phyloP scores from a whole-genome alignment of 2,888 invertebrate species.

The Drosophila pseudotakahashii region DNA sequence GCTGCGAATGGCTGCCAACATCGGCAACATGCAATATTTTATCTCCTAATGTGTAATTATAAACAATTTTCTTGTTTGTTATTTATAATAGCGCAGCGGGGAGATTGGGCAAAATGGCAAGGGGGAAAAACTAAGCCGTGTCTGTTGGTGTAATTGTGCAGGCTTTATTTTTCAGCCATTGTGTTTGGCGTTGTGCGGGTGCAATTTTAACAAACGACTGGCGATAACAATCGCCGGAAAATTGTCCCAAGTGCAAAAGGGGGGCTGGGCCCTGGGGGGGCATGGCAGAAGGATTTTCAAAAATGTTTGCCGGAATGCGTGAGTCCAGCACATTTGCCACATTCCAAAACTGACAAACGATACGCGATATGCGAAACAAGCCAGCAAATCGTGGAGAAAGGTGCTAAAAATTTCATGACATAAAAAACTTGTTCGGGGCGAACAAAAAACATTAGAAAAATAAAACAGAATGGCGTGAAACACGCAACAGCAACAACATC shows the following conservation, averaged over 20 bases:
- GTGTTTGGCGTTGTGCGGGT: slow-evolving; percentile 30
- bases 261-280: slow-evolving; percentile 14
- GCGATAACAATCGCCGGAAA: slow-evolving; percentile 48
- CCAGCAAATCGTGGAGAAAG: slow-evolving; percentile 43
- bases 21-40: slow-evolving; percentile 60
- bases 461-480: slow-evolving; percentile 61
- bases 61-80: slow-evolving; percentile 68
- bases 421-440: slow-evolving; percentile 24
- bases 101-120: slow-evolving; percentile 1
- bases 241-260: slow-evolving; percentile 38
- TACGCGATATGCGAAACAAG: slow-evolving; percentile 33
- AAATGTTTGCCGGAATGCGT: slow-evolving; percentile 35
- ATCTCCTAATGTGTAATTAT: slow-evolving; percentile 75
- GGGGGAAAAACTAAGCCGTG: slow-evolving; percentile 31
- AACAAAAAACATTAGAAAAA: not conserved
- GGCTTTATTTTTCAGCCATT: slow-evolving; percentile 41
- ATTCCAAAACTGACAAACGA: slow-evolving; percentile 47
- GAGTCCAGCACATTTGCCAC: slow-evolving; percentile 60
- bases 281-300: slow-evolving; percentile 12
- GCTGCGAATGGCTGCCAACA: slow-evolving; percentile 34
- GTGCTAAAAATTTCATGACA: slow-evolving; percentile 63
- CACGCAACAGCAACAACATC: slow-evolving; percentile 49
- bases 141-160: slow-evolving; percentile 40
- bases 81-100: slow-evolving; percentile 58
- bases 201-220: slow-evolving; percentile 48